A percentile compares a stretch with the other conserved stretches of the same genome.
phyloP scores from a whole-genome alignment of 2,797 vertebrate genomes.

The Microctenopoma lineatum region DNA sequence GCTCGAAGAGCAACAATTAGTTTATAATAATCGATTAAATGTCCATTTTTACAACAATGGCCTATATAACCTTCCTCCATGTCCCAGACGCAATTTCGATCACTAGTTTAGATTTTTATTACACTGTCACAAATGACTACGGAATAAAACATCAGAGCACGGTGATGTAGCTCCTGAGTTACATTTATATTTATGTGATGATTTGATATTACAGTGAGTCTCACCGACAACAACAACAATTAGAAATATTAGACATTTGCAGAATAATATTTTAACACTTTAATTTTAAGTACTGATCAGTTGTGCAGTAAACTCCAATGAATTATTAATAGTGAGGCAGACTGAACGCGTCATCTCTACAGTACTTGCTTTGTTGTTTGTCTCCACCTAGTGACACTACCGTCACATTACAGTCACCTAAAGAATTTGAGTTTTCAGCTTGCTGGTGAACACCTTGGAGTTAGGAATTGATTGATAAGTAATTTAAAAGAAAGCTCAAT shows the following conservation, averaged over 20 bases:
- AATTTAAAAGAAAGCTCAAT: background rate
- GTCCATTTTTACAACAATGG: background rate
- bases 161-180: background rate
- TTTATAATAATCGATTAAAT: slow-evolving; percentile 15
- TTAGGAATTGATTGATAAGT: slow-evolving; percentile 1
- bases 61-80: background rate
- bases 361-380: slow-evolving; percentile 27
- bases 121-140: background rate
- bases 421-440: background rate
- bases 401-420: background rate
- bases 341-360: background rate
- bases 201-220: background rate
- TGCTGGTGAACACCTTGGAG: background rate
- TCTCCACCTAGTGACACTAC: slow-evolving; percentile 62
- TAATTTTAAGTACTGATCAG: background rate
- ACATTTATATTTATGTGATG: background rate
- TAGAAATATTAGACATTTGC: background rate
- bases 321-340: background rate
- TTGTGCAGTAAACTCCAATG: background rate
- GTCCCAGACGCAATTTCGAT: background rate
- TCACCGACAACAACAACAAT: background rate
- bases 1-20: slow-evolving; percentile 10
- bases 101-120: slow-evolving; percentile 42
- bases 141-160: background rate
- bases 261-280: background rate